Conservation (phyloP, 1,140 invertebrate species). For the Chymomyza costata region DNA sequence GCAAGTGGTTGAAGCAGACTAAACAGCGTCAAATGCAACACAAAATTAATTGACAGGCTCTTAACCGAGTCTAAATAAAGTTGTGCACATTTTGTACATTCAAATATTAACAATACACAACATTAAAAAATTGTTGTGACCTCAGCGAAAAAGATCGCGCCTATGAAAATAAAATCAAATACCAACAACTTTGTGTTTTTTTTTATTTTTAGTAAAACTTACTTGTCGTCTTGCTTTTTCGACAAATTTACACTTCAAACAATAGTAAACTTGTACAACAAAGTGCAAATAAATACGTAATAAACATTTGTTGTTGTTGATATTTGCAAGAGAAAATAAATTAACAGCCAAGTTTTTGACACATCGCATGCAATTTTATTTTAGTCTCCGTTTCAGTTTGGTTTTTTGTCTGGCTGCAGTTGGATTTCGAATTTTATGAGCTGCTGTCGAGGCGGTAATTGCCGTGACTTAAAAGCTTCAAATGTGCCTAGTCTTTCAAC, state of each 20-base stretch:
- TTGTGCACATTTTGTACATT: conserved; percentile 8
- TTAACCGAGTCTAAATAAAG: conserved; percentile 14
- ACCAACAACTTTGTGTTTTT: conserved; percentile 35
- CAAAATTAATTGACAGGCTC: conserved; percentile 37
- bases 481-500: no score
- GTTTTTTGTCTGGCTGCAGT: no score
- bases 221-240: conserved; percentile 22
- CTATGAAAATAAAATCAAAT: conserved; percentile 66
- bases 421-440: no score
- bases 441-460: no score
- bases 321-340: conserved; percentile 56
- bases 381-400: no score
- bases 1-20: neutral
- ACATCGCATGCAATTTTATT: no score
- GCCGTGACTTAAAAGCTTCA: no score
- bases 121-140: conserved; percentile 32
- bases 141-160: conserved; percentile 28
- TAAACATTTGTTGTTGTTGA: conserved; percentile 42
- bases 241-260: conserved; percentile 67
- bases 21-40: no score
- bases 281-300: conserved; percentile 62
- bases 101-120: conserved; percentile 16
- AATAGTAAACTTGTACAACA: conserved; percentile 63
- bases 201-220: conserved; percentile 18
- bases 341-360: no score